Evolutionary conservation across 1,140 invertebrate species (phyloP).

Genomic region (Coboldia fuscipes): DNA sequence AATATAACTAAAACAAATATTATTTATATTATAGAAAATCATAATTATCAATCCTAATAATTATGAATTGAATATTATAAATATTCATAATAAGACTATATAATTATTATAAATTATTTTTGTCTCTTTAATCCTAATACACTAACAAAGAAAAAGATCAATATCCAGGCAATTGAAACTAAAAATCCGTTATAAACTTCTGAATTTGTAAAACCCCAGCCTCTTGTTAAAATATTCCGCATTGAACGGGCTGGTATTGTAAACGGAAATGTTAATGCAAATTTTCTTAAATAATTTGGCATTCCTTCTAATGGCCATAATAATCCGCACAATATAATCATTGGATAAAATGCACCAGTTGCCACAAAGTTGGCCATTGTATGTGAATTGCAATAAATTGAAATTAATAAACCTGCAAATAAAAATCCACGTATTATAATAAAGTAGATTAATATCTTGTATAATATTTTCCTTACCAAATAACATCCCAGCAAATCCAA

Average conservation of each 20-base stretch:
- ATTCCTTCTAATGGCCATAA: conserved; percentile 78
- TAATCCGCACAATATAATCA: conserved; percentile 62
- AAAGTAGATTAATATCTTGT: neutral
- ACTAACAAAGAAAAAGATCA: conserved; percentile 20
- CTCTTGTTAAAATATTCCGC: conserved; percentile 37
- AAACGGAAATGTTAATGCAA: conserved; percentile 37
- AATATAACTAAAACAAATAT: too few species aligned
- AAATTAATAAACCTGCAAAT: conserved; percentile 40
- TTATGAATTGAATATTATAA: too few species aligned
- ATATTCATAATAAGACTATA: too few species aligned
- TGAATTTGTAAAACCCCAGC: conserved; percentile 25
- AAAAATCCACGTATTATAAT: conserved; percentile 3
- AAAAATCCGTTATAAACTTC: conserved; percentile 35
- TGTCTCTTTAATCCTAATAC: conserved; percentile 22
- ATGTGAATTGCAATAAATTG: conserved; percentile 51
- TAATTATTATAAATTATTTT: conserved; percentile 9
- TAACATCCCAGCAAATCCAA: conserved; percentile 43
- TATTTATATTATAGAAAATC: too few species aligned
- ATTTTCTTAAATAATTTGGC: conserved; percentile 27
- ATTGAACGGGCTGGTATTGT: conserved; percentile 40
- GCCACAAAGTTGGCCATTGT: conserved; percentile 62
- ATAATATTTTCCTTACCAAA: conserved; percentile 29
- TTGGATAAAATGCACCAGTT: conserved; percentile 70
- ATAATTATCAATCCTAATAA: too few species aligned
- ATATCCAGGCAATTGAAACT: conserved; percentile 30